Conservation (phyloP, 2,797 vertebrate species). For the Echiichthys vipera region DNA sequence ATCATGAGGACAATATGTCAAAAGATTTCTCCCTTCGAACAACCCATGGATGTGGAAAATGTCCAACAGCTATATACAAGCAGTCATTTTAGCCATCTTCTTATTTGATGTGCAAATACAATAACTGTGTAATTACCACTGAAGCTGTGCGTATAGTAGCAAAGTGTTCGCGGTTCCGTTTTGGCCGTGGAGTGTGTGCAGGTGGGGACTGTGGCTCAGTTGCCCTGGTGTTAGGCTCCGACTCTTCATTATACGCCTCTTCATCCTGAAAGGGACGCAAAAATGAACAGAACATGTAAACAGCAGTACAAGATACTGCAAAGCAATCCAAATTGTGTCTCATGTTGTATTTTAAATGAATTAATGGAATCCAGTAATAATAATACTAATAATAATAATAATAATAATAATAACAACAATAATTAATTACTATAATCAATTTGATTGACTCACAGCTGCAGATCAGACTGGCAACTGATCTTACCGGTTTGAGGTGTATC, state of each 20-base stretch:
- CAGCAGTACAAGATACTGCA: neutral
- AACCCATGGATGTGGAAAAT: conserved; percentile 10
- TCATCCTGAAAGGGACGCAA: conserved; percentile 86
- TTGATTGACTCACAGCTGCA: neutral
- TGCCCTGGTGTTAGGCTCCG: conserved; percentile 87
- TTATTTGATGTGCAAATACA: conserved; percentile 5
- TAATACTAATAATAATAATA: neutral
- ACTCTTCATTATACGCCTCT: conserved; percentile 89
- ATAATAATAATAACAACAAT: too few species aligned
- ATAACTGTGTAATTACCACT: conserved; percentile 84
- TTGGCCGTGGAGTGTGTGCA: conserved; percentile 91
- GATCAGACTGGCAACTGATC: neutral
- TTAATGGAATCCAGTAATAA: neutral
- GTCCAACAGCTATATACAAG: neutral
- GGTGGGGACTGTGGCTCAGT: conserved; percentile 92
- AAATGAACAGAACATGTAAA: conserved; percentile 1
- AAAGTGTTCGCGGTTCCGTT: conserved; percentile 98
- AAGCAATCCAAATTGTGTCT: neutral
- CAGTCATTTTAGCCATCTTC: neutral
- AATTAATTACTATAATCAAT: neutral
- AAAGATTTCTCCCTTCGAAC: neutral
- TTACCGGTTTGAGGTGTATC: conserved; percentile 96
- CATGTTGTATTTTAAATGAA: neutral
- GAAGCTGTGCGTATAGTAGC: conserved; percentile 98
- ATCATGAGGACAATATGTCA: neutral